These are phyloP conservation scores for Karalla daura DNA, from an alignment of 2,797 vertebrate species.

Conservation along the genomic window DNA sequence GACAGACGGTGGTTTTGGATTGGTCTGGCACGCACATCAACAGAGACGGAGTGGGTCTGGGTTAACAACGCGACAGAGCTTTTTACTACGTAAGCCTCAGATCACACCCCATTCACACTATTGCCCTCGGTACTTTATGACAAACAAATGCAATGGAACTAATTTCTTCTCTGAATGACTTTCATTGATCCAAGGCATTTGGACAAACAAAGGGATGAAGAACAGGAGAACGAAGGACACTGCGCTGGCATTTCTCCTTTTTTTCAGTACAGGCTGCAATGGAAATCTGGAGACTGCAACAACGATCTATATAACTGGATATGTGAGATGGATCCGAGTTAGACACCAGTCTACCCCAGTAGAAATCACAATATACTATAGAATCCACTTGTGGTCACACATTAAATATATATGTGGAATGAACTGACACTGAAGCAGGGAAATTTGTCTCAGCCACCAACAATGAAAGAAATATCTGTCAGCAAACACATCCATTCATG, in stretches of 20 bases:
- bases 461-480: no score
- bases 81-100: slow-evolving; percentile 46
- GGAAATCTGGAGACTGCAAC: slow-evolving; percentile 57
- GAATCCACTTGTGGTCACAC: not conserved
- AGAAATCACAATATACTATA: not conserved
- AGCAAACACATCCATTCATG: no score
- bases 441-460: no score
- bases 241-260: slow-evolving; percentile 49
- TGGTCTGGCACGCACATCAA: slow-evolving; percentile 38
- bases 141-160: not conserved
- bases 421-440: not conserved
- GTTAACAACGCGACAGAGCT: slow-evolving; percentile 60
- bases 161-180: not conserved
- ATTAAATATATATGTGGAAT: not conserved
- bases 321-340: slow-evolving; percentile 54
- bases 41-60: slow-evolving; percentile 66
- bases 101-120: not conserved
- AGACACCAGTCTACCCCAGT: not conserved
- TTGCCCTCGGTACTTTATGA: not conserved
- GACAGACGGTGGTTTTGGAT: slow-evolving; percentile 65
- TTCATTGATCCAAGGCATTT: slow-evolving; percentile 54
- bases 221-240: slow-evolving; percentile 28
- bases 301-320: slow-evolving; percentile 43
- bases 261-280: not conserved
- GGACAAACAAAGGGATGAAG: slow-evolving; percentile 38